Evolutionary conservation across 2,797 vertebrate species (phyloP), one percentile per base, ranked within the genome.

Genomic region (Mormyrus hasselquistii): DNA sequence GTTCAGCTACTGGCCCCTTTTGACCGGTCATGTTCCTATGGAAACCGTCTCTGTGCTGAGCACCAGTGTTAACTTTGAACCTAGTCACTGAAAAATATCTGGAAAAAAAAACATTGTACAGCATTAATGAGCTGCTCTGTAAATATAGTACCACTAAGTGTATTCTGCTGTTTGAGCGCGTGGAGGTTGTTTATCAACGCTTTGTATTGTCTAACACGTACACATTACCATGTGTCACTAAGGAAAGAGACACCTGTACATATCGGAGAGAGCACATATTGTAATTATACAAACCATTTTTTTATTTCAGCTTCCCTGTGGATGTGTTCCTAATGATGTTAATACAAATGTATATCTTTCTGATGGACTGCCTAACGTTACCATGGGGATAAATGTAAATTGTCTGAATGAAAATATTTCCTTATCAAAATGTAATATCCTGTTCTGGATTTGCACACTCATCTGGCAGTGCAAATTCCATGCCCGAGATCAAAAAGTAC

Each of bases 261-360:
- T 88, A 90, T 16, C 16, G 49, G n/a, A 53, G 76, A 84, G 59
- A 89, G 53, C 44, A 88, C 41, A 76, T 25, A 53, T 47, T 85
- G 89, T 62, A 69, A 84, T 62, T 90, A 29, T 34, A 73, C 87
- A 85, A 65, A 88, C 16, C 73, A 79, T 41, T 19, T 84, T 79
- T 88, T 85, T 14, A 84, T 88, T 88, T 86, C 52, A 83, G 9
- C 52, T 79, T 84, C 34, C 76, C 87, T 84, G 87, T 90, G 53
- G 57, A 65, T 84, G 76, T 83, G 57, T 88, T 88, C 76, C 38
- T 47, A 88, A 52, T 25, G 38, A 62, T 84, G 73, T 87, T 89
- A 83, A 88, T 38, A 87, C 65, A 47, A 89, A 83, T 85, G 89
- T 90, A 90, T 49, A 73, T 89, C 65, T 59, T 29, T 25, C 86